phyloP scores from a whole-genome alignment of 2,113 vertebrate genomes.

The Ivindomyrus marchei region DNA sequence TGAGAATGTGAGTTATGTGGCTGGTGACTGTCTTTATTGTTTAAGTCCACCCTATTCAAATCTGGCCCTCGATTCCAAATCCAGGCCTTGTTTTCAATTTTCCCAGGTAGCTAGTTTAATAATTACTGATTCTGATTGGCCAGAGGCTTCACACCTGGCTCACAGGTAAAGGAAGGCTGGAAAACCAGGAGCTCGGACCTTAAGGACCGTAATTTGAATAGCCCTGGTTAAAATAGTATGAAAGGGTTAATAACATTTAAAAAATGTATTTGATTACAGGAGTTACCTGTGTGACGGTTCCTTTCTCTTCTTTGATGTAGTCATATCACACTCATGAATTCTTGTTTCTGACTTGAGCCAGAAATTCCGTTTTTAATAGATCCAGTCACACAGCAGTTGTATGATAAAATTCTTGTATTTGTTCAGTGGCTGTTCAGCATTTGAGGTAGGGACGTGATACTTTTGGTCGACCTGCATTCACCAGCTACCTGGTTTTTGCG shows the following conservation, averaged over 20 bases:
- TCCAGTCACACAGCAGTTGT: not conserved
- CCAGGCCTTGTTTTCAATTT: too few species aligned
- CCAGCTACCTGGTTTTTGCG: conserved; percentile 40
- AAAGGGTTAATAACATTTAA: not conserved
- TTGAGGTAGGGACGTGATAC: conserved; percentile 44
- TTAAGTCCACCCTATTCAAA: not conserved
- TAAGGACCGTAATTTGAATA: too few species aligned
- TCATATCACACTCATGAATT: not conserved
- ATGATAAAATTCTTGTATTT: conserved; percentile 50
- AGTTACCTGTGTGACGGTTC: not conserved
- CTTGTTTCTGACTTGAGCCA: not conserved
- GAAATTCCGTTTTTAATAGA: not conserved
- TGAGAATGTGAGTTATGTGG: not conserved
- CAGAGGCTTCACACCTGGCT: too few species aligned
- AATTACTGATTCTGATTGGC: too few species aligned
- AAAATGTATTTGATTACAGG: not conserved
- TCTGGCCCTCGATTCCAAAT: too few species aligned
- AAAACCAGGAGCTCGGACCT: too few species aligned
- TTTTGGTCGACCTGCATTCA: conserved; percentile 53
- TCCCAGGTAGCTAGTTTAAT: too few species aligned
- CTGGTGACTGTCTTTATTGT: not conserved
- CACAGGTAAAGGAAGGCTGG: too few species aligned
- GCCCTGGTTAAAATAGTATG: not conserved
- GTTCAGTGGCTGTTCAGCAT: conserved; percentile 58
- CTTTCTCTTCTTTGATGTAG: not conserved